Evolutionary conservation across 2,888 invertebrate genomes (phyloP), one percentile per base, ranked within the genome.

Genomic region (Chalcosyrphus nemorum): DNA sequence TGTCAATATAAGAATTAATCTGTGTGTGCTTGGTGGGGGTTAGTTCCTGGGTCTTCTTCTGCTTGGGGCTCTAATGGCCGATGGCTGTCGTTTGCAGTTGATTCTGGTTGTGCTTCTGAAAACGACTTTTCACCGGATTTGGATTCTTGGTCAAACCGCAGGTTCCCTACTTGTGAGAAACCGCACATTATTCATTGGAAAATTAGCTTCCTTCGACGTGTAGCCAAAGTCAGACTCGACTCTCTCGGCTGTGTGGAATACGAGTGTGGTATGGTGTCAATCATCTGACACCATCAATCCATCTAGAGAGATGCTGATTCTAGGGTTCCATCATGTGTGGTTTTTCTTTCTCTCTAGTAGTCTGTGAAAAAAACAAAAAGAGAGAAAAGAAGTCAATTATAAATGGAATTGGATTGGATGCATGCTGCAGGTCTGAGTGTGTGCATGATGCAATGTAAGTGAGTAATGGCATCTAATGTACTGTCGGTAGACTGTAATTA

Each of bases 121-220:
- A 78, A 65, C 77, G 41, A 61, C 77, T 72, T 61, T 77, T 82
- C 61, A 82, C 77, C 66, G 54, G 56, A 72, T 77, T 82, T 66
- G 56, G 66, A 77, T 78, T 78, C 78, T 72, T 82, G 78, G 72
- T 61, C 66, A 72, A 82, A 82, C 82, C 82, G 17, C 82, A 82
- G 50, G 61, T 50, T 72, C 59, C 17, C 82, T 78, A 68, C 72
- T 50, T 66, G 66, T 38, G 38, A n/a, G n/a, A 66, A 68, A 82
- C 82, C 82, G 72, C 82, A 78, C 68, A 82, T 78, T 66, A 78
- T 74, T 82, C 61, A 74, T 72, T 77, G 47, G 50, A 43, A 78
- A 82, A 78, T 78, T 38, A 68, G 68, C 72, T 74, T 63, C 54
- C 21, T 77, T 76, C 52, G 47, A 56, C 47, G 13, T n/a, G n/a